phyloP scores from a whole-genome alignment of 2,888 invertebrate species.

The Sicus ferrugineus region DNA sequence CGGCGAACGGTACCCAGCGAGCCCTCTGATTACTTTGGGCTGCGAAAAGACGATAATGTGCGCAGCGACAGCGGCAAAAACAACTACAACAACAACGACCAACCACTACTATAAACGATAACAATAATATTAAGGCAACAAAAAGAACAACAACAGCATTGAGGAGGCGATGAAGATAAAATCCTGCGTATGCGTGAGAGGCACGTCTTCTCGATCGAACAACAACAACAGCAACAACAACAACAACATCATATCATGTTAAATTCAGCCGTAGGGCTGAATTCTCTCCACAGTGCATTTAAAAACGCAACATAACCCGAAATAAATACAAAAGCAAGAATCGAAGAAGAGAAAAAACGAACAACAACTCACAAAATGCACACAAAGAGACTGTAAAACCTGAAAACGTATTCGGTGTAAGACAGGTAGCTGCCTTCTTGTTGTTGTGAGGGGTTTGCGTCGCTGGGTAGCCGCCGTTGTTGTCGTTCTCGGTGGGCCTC shows the following conservation, averaged over 20 bases:
- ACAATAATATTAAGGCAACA: conserved; percentile 11
- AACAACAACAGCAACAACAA: conserved; percentile 16
- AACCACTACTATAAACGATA: conserved; percentile 1
- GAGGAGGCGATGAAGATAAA: conserved; percentile 41
- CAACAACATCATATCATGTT: conserved; percentile 25
- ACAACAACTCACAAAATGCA: not conserved
- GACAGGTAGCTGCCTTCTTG: conserved; percentile 32
- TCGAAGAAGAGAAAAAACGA: conserved; percentile 18
- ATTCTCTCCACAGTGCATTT: conserved; percentile 4
- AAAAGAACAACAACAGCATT: conserved; percentile 31
- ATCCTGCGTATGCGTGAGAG: conserved; percentile 32
- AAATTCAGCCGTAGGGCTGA: conserved; percentile 19
- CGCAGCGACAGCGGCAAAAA: conserved; percentile 4
- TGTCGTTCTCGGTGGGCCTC: not conserved
- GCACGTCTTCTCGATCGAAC: conserved; percentile 35
- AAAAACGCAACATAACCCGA: conserved; percentile 16
- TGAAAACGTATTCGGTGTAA: conserved; percentile 31
- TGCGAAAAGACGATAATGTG: conserved; percentile 23
- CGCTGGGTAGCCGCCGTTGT: not conserved
- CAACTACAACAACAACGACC: conserved; percentile 28
- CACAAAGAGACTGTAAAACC: conserved; percentile 16
- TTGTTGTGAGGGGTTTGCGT: not conserved
- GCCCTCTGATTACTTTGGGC: conserved; percentile 15
- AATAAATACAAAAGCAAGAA: conserved; percentile 22
- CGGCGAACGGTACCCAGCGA: not conserved